phyloP scores from a whole-genome alignment of 64 coral and sea anemone genomes.

The Stichodactyla helianthus region DNA sequence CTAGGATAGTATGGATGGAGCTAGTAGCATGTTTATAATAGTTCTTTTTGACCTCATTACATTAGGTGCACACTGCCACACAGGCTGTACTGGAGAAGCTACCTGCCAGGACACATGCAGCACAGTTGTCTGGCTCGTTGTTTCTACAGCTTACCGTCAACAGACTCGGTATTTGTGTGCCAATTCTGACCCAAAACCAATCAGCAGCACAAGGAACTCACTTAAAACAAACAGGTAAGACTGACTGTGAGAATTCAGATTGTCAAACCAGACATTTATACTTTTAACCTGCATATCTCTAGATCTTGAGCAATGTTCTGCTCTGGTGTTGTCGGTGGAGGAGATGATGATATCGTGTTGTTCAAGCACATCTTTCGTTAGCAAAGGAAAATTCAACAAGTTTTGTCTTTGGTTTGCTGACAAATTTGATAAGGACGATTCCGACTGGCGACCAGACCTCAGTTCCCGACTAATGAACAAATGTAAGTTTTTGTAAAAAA shows the following conservation, averaged over 20 bases:
- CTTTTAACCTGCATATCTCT: neutral
- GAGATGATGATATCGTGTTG: slow-evolving; percentile 94
- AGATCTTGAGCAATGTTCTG: slow-evolving; percentile 66
- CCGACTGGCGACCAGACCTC: slow-evolving; percentile 79
- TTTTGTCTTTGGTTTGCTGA: slow-evolving; percentile 95
- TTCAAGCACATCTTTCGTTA: slow-evolving; percentile 91
- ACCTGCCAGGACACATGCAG: slow-evolving; percentile 67
- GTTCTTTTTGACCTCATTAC: neutral
- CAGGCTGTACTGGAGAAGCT: slow-evolving; percentile 95
- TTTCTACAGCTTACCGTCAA: slow-evolving; percentile 94
- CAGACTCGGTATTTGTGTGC: slow-evolving; percentile 84
- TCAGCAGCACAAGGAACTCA: slow-evolving; percentile 27
- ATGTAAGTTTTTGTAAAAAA: slow-evolving; percentile 26
- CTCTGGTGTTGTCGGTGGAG: slow-evolving; percentile 77
- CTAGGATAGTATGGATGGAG: no score
- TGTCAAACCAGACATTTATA: neutral
- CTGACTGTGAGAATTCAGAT: neutral
- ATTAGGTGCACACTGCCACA: slow-evolving; percentile 92
- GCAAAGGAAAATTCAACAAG: slow-evolving; percentile 87
- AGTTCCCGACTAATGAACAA: slow-evolving; percentile 43
- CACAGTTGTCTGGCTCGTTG: slow-evolving; percentile 80
- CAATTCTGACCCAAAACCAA: slow-evolving; percentile 62
- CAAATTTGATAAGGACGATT: slow-evolving; percentile 81
- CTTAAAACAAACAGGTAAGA: slow-evolving; percentile 39
- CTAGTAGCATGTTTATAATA: no score